Conservation (phyloP, 2,888 invertebrate genomes). For the Julus scanicus region DNA sequence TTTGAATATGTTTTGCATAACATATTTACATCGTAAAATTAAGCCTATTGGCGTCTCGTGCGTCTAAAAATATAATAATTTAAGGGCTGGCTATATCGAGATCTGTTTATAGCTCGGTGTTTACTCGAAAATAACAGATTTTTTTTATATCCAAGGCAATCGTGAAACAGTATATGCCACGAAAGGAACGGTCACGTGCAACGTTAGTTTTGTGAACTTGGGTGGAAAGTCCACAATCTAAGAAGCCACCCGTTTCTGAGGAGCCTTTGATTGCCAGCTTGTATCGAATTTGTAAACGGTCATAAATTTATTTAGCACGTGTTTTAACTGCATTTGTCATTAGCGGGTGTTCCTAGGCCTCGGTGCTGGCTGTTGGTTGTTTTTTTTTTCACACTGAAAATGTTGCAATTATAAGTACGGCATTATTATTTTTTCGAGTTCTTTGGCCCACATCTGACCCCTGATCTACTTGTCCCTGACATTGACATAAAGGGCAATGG, state of each 20-base stretch:
- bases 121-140: not conserved
- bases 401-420: not conserved
- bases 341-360: not conserved
- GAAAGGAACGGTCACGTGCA: not conserved
- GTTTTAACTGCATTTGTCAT: not conserved
- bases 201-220: not conserved
- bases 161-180: not conserved
- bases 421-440: not conserved
- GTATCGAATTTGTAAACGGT: not conserved
- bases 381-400: not conserved
- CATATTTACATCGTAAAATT: too few relatives aligned
- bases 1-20: too few relatives aligned
- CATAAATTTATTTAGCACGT: constrained; percentile 1
- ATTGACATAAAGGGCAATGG: constrained; percentile 26
- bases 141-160: not conserved
- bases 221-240: not conserved
- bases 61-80: not conserved
- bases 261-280: not conserved
- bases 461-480: constrained; percentile 39
- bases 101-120: not conserved
- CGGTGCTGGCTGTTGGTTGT: not conserved
- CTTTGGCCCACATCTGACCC: constrained; percentile 38
- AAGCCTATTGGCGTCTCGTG: too few relatives aligned
- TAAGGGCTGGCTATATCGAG: not conserved
- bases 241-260: not conserved